Evolutionary conservation across 2,888 invertebrate genomes (phyloP).

Genomic region (Lochmaea crataegi): DNA sequence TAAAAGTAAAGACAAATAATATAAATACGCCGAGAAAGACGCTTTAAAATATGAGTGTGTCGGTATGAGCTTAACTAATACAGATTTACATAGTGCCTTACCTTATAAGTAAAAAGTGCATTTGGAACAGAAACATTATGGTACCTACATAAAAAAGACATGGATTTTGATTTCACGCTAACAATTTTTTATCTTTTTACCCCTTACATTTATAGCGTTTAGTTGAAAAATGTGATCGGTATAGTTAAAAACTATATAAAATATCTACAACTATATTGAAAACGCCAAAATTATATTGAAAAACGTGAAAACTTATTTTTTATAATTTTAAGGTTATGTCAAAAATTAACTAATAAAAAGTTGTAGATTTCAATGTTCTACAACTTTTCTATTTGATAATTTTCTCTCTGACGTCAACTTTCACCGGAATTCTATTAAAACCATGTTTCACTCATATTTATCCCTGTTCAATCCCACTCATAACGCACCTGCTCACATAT

Average conservation of each 20-base stretch:
- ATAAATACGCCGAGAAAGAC: constrained; percentile 46
- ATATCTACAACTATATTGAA: constrained; percentile 19
- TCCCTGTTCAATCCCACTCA: no score
- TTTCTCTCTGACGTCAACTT: no score
- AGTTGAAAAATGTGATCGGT: constrained; percentile 37
- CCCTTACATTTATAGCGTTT: constrained; percentile 32
- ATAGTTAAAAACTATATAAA: constrained; percentile 21
- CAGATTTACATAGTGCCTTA: constrained; percentile 68
- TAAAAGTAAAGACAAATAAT: constrained; percentile 32
- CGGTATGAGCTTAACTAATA: constrained; percentile 74
- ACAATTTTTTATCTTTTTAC: constrained; percentile 29
- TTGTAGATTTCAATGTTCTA: no score
- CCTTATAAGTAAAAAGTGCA: constrained; percentile 61
- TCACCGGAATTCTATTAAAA: no score
- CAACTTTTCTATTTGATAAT: no score
- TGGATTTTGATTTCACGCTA: constrained; percentile 25
- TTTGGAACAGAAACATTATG: constrained; percentile 48
- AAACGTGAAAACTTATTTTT: no score
- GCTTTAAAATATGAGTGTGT: constrained; percentile 64
- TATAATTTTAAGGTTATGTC: background rate
- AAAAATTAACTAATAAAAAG: no score
- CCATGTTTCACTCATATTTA: no score
- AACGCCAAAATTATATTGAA: no score
- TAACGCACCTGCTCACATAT: no score
- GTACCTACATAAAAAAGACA: no score